Conservation (phyloP, 2,888 invertebrate species). For the Pilophorus perplexus region DNA sequence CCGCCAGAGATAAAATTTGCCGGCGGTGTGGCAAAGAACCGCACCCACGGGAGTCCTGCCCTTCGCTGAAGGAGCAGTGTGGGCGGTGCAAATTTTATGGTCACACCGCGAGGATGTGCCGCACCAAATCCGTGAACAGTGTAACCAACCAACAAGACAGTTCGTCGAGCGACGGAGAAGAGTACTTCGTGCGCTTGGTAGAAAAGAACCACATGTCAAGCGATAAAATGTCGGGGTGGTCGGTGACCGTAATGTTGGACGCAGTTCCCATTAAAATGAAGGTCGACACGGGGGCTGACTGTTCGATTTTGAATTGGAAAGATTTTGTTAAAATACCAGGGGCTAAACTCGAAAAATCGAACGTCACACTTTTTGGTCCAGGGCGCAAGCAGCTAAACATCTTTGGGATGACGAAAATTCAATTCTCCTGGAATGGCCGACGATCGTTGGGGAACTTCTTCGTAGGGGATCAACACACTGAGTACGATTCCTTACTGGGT, state of each 20-base stretch:
- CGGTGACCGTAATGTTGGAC: no score
- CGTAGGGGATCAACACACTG: background rate
- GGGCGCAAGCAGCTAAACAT: no score
- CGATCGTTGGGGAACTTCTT: background rate
- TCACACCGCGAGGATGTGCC: background rate
- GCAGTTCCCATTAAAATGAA: no score
- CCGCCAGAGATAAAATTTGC: no score
- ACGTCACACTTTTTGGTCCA: background rate
- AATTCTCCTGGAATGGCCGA: no score
- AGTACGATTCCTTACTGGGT: background rate
- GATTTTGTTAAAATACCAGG: background rate
- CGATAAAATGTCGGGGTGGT: no score
- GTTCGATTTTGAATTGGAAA: background rate
- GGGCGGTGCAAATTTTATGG: background rate
- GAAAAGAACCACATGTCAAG: no score
- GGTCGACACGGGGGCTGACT: background rate
- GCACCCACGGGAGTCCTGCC: background rate
- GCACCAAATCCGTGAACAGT: background rate
- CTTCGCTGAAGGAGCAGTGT: background rate
- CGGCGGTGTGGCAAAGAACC: no score
- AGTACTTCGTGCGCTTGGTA: background rate
- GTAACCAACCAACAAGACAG: background rate
- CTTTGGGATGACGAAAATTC: no score
- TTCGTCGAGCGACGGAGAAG: background rate
- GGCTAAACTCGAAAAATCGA: background rate